Base-by-base conservation (phyloP, 2,888 invertebrate genomes). In the Drepana falcataria region DNA sequence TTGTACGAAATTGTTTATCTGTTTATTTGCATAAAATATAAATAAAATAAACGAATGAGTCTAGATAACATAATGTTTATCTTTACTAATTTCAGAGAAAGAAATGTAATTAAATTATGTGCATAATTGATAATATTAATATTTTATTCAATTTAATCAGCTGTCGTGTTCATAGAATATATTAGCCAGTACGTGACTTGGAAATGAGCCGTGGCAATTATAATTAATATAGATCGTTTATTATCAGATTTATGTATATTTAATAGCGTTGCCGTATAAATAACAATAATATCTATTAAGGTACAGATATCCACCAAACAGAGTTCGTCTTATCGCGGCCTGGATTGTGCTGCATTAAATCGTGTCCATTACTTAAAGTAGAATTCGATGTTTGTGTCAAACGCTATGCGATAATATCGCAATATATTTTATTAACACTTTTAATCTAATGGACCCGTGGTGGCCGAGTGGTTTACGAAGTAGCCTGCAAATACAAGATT, bases 351-450 rank as follows among this genome's bases (percentile, higher is more conserved):
- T 76, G 79, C 79, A 85, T 83, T 87, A 85, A 85, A 87, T 84
- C 81, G 82, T 83, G 86, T 87, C 87, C 87, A 88, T 88, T 88
- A 88, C 83, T 84, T 87, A 82, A 87, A 90, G 89, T 89, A 89
- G 87, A 84, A 84, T 90, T 85, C 87, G 82, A 87, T 90, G 89
- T 90, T 85, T 84, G 77, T 83, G 89, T 88, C 87, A 87, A 87
- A 85, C 81, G 77, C 80, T 78, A 72, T 72, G 70, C 82, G 90
- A 89, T 90, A 88, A 85, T 83, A 86, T 83, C 82, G 79, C 85
- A 77, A 87, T 87, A 86, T 87, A 87, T 86, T 85, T 83, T 83
- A 84, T 83, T 85, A 84, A 81, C 81, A 85, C 83, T 79, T 82
- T 79, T 73, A 71, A 73, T 80, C 73, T 85, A 85, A 85, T 83